A percentile compares a stretch with the other conserved stretches of the same genome.
phyloP scores from a whole-genome alignment of 2,888 invertebrate genomes.

The Physocephala rufipes region DNA sequence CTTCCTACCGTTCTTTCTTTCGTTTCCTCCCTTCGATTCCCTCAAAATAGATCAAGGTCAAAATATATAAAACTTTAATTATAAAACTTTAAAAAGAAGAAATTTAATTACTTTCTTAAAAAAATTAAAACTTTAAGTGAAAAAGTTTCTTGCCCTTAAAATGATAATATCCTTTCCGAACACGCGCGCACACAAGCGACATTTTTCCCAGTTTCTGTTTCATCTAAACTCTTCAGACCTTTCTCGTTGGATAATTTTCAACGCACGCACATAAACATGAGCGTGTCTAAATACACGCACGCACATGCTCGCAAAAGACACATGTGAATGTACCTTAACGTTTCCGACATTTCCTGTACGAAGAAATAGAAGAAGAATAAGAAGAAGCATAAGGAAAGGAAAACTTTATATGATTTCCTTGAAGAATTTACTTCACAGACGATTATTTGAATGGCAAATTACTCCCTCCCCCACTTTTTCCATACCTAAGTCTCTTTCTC shows the following conservation, averaged over 20 bases:
- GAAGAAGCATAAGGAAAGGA: background rate
- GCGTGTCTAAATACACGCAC: background rate
- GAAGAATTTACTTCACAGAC: background rate
- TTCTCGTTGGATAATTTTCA: background rate
- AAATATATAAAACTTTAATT: slow-evolving; percentile 1
- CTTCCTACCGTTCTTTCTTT: background rate
- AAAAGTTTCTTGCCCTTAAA: background rate
- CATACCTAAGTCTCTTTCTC: no score
- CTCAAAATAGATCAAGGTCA: no score
- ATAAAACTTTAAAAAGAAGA: slow-evolving; percentile 10
- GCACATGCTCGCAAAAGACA: background rate
- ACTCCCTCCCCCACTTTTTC: no score
- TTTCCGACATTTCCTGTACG: no score
- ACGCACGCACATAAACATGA: background rate
- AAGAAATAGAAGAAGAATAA: background rate
- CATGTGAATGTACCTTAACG: no score
- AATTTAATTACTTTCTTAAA: background rate
- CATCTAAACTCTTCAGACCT: background rate
- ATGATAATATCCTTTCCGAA: background rate
- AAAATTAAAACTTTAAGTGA: background rate
- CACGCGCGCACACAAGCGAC: background rate
- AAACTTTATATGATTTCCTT: slow-evolving; percentile 4
- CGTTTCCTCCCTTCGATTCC: background rate
- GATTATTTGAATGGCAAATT: no score
- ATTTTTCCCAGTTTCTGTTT: no score